Evolutionary conservation across 1,140 invertebrate species (phyloP).

Genomic region (Drosophila busckii): DNA sequence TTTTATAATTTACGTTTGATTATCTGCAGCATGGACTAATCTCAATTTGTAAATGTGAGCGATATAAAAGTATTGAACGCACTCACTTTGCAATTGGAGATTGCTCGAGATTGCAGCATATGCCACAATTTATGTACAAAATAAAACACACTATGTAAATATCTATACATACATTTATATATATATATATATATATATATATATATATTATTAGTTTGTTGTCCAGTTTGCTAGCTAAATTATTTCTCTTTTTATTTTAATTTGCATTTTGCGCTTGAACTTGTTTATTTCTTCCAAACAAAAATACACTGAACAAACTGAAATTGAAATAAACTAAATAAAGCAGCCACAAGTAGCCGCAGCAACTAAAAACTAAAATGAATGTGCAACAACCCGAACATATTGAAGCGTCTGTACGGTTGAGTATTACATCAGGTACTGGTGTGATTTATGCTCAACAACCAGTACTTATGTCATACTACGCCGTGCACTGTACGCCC

Average conservation of each 20-base stretch:
- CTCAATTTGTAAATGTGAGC: conserved; percentile 79
- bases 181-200: not conserved
- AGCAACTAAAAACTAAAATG: conserved; percentile 17
- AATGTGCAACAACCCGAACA: conserved; percentile 10
- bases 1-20: conserved; percentile 21
- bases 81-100: conserved; percentile 79
- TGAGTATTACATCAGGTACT: conserved; percentile 99
- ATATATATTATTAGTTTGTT: conserved; percentile 6
- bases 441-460: conserved; percentile 81
- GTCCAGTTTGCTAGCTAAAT: conserved; percentile 22
- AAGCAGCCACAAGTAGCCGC: not conserved
- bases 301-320: too few relatives aligned
- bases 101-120: conserved; percentile 72
- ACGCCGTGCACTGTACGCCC: conserved; percentile 60
- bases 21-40: conserved; percentile 77
- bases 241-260: conserved; percentile 14
- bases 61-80: conserved; percentile 53
- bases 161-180: conserved; percentile 69
- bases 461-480: conserved; percentile 93
- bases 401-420: conserved; percentile 78
- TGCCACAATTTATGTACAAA: conserved; percentile 73
- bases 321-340: too few relatives aligned
- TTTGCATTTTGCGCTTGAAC: conserved; percentile 1
- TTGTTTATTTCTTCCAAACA: not conserved
- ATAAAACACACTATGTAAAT: conserved; percentile 32